Base-by-base conservation (phyloP, 1,140 invertebrate genomes). In the Drosophila busckii region DNA sequence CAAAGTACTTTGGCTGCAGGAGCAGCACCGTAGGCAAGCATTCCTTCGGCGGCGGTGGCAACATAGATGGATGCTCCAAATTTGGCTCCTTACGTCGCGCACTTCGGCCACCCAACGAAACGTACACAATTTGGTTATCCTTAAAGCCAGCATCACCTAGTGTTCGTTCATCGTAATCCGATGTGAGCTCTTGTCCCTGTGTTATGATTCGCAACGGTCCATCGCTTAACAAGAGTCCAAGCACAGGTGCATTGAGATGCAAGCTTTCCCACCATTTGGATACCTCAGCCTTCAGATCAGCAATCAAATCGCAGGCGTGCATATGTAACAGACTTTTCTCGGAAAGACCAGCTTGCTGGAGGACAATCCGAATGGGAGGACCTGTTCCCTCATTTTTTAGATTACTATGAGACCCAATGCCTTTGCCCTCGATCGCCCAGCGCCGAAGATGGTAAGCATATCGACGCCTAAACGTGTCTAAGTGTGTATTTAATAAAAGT, bases 131-230 rank as follows among this genome's bases (percentile, higher is more conserved):
- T 91, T 92, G 91, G 61, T 93, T 93, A 84, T 98, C 96, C 86
- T 97, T 98, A 73, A 98, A 96, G 17, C 95, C 95, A 88, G 97
- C 93, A 87, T 97, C 96, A 9, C 92, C 92, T 0, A 98, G 86
- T 0, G 93, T 94, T 65, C 97, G 95, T 76, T 98, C 96, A 84
- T 98, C 97, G 76, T 94, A 95, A 62, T 98, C 96, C n/a, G 94
- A 93, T 0, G 94, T 95, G 1, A 98, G 88, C 85, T 98, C 97
- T 85, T 97, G 96, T 0, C 96, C 96, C 84, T 96, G 94, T 0
- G 95, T 97, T 32, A 98, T 97, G 89, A 98, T 96, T 31, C 96
- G 88, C 16, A 98, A 92, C 0, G 94, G 94, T 0, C 94, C 95
- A 83, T 96, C 94, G 1, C 91, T 93, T 1, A 93, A 87, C 3